Conservation (phyloP, 2,797 vertebrate genomes). For the Sphenopsis melanotis region DNA sequence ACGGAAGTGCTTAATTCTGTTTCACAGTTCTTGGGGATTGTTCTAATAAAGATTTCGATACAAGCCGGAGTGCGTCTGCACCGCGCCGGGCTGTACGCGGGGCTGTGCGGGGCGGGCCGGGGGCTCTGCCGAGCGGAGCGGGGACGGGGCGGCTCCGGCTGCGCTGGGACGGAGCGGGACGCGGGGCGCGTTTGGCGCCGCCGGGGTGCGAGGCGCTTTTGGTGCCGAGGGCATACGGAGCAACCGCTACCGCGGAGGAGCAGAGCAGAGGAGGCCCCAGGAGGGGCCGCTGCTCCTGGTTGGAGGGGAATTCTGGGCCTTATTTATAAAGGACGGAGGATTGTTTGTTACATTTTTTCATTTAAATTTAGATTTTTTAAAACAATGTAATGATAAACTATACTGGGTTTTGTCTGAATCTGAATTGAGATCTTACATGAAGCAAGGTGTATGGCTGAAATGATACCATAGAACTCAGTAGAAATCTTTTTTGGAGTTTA, state of each 20-base stretch:
- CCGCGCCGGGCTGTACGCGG: background rate
- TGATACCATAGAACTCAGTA: background rate
- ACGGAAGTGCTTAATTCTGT: constrained; percentile 64
- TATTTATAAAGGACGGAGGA: no score
- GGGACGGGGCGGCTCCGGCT: background rate
- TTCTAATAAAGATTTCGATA: constrained; percentile 78
- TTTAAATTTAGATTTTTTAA: background rate
- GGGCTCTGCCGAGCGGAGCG: background rate
- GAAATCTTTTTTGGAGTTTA: background rate
- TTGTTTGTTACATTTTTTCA: background rate
- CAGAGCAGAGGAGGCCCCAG: background rate
- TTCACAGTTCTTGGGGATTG: constrained; percentile 63
- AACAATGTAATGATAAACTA: accelerated
- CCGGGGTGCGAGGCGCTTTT: no score
- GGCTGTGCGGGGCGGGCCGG: background rate
- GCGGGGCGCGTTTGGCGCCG: no score
- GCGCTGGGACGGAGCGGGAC: background rate
- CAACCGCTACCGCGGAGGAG: background rate
- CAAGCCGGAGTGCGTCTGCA: background rate
- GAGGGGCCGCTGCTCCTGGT: accelerated
- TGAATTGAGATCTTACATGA: background rate
- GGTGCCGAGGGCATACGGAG: background rate
- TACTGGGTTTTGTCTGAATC: background rate
- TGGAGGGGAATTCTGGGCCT: background rate
- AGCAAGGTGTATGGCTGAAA: background rate